Conservation (phyloP, 2,113 vertebrate species). For the Catharus fuscescens region DNA sequence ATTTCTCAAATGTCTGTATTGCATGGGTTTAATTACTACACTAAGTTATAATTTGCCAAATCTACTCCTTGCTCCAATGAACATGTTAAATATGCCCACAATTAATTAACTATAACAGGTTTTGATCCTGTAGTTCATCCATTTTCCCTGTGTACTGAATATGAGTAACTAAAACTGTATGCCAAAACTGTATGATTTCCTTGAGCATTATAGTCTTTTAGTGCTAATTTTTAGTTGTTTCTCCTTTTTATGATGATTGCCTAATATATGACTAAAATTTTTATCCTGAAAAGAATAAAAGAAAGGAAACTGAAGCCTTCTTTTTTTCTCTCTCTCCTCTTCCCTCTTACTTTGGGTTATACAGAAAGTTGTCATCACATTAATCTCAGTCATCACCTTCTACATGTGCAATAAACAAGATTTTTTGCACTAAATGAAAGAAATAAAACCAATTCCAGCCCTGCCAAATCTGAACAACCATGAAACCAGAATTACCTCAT, state of each 20-base stretch:
- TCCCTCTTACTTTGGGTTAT: not conserved
- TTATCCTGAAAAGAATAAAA: not conserved
- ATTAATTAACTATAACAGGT: not conserved
- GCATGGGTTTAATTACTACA: not conserved
- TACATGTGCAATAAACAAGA: not conserved
- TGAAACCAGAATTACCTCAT: not conserved
- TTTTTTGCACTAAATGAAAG: not conserved
- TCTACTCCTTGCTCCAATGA: not conserved
- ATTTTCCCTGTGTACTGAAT: not conserved
- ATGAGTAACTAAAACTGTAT: not conserved
- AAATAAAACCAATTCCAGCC: not conserved
- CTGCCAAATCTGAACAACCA: not conserved
- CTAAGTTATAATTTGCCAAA: not conserved
- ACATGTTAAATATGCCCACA: not conserved
- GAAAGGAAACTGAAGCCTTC: accelerated
- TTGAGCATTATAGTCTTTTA: not conserved
- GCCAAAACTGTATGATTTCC: not conserved
- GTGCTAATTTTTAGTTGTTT: not conserved
- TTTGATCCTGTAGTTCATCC: not conserved
- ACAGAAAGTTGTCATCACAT: not conserved
- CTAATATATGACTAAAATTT: not conserved
- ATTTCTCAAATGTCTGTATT: not conserved
- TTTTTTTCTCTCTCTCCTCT: not conserved
- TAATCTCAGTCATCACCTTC: not conserved
- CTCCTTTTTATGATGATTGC: not conserved